These are phyloP conservation scores for Rhagonycha fulva DNA, from an alignment of 2,888 invertebrate species.

Conservation along the genomic window DNA sequence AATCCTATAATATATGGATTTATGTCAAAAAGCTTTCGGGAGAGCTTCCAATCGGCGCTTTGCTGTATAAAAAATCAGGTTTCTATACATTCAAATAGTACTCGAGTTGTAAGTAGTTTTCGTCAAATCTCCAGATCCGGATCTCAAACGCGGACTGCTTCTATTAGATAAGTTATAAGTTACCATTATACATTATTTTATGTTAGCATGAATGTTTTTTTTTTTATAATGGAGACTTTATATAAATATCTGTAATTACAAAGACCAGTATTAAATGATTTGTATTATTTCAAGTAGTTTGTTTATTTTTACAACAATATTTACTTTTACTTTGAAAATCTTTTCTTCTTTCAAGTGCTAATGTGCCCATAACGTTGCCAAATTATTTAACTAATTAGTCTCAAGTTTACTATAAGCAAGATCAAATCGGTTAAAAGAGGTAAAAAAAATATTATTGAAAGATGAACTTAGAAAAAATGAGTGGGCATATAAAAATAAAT, in stretches of 20 bases:
- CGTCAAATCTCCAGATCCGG: slow-evolving; percentile 46
- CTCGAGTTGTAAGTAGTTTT: slow-evolving; percentile 42
- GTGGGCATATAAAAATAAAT: neutral
- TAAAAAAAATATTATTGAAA: neutral
- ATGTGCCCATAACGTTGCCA: neutral
- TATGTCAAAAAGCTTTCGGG: slow-evolving; percentile 72
- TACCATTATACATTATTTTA: neutral
- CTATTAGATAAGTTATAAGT: slow-evolving; percentile 38
- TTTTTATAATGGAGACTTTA: neutral
- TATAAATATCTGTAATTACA: neutral
- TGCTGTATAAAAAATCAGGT: slow-evolving; percentile 46
- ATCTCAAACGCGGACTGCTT: slow-evolving; percentile 49
- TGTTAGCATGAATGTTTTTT: neutral
- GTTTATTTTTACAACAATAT: neutral
- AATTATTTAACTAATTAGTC: neutral
- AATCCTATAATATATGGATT: slow-evolving; percentile 77
- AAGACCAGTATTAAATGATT: neutral
- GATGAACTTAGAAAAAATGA: neutral
- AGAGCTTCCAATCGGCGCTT: slow-evolving; percentile 60
- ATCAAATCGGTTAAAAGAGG: neutral
- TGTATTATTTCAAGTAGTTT: neutral
- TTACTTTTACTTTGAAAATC: neutral
- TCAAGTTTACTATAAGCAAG: neutral
- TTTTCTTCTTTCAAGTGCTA: neutral
- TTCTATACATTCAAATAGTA: slow-evolving; percentile 34